Percentiles rank a stretch among this genome's conserved stretches.
Evolutionary conservation across 2,888 invertebrate genomes (phyloP).

Genomic region (Gnatocerus cornutus): DNA sequence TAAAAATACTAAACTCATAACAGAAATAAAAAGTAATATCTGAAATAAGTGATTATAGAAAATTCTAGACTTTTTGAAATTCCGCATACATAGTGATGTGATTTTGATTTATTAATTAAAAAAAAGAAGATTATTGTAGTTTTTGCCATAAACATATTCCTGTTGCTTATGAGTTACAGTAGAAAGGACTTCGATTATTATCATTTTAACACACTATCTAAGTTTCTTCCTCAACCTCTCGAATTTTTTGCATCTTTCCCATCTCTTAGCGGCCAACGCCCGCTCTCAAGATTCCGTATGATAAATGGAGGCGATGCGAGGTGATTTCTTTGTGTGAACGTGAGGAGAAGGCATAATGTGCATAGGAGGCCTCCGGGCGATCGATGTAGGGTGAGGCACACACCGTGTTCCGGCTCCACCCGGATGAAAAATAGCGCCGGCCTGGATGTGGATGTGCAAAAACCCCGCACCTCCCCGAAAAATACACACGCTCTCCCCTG

Average conservation of each 20-base stretch:
- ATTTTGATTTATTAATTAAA: no score
- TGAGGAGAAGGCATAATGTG: slow-evolving; percentile 67
- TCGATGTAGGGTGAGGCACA: slow-evolving; percentile 48
- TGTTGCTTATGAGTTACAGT: no score
- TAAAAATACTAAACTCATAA: no score
- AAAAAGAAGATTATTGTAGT: no score
- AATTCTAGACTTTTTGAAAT: no score
- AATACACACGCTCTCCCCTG: slow-evolving; percentile 65
- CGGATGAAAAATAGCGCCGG: slow-evolving; percentile 70
- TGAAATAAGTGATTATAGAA: no score
- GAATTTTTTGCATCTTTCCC: slow-evolving; percentile 11
- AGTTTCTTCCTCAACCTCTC: background rate
- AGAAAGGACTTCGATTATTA: no score
- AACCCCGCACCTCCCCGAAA: slow-evolving; percentile 61
- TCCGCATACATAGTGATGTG: no score
- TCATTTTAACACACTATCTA: no score
- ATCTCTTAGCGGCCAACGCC: slow-evolving; percentile 47
- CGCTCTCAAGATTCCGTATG: slow-evolving; percentile 60
- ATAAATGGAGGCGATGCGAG: slow-evolving; percentile 66
- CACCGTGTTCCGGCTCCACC: slow-evolving; percentile 67
- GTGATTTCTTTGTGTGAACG: slow-evolving; percentile 68
- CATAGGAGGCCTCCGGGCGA: slow-evolving; percentile 53
- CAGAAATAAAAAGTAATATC: no score
- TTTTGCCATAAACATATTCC: no score
- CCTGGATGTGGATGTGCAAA: slow-evolving; percentile 65